Evolutionary conservation across 2,888 invertebrate species (phyloP).

Genomic region (Zygogramma bicolorata): DNA sequence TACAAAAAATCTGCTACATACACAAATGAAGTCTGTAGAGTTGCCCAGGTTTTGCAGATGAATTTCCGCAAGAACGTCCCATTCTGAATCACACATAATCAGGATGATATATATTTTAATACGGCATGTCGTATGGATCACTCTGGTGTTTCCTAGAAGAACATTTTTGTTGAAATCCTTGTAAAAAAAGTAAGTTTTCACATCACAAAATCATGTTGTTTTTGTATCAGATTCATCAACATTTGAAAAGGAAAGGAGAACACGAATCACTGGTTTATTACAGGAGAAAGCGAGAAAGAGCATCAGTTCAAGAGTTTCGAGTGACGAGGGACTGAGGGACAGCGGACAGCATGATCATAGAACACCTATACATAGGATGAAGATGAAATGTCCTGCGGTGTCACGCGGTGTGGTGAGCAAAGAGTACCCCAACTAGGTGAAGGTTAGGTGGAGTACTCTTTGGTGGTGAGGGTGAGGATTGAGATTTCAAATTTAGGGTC

Average conservation of each 20-base stretch:
- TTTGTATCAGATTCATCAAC: too few relatives aligned
- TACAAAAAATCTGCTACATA: slow-evolving; percentile 78
- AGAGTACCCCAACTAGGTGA: too few relatives aligned
- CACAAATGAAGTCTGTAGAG: slow-evolving; percentile 70
- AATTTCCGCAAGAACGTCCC: slow-evolving; percentile 79
- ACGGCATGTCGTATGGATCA: background rate
- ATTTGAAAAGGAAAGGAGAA: too few relatives aligned
- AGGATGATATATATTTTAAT: background rate
- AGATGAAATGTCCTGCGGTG: too few relatives aligned
- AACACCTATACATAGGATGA: too few relatives aligned
- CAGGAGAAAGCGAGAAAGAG: too few relatives aligned
- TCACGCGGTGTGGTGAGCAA: too few relatives aligned
- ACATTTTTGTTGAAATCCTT: background rate
- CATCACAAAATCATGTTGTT: background rate
- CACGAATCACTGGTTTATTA: too few relatives aligned
- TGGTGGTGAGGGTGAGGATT: too few relatives aligned
- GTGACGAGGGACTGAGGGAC: slow-evolving; percentile 73
- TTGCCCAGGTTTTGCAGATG: slow-evolving; percentile 69
- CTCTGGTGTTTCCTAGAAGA: background rate
- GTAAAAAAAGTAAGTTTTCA: background rate
- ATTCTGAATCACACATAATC: slow-evolving; percentile 70
- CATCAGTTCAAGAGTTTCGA: too few relatives aligned
- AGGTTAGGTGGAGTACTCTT: too few relatives aligned
- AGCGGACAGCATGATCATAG: slow-evolving; percentile 79
- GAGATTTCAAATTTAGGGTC: too few relatives aligned